phyloP scores from a whole-genome alignment of 2,797 vertebrate species.

The Diceros bicornis region DNA sequence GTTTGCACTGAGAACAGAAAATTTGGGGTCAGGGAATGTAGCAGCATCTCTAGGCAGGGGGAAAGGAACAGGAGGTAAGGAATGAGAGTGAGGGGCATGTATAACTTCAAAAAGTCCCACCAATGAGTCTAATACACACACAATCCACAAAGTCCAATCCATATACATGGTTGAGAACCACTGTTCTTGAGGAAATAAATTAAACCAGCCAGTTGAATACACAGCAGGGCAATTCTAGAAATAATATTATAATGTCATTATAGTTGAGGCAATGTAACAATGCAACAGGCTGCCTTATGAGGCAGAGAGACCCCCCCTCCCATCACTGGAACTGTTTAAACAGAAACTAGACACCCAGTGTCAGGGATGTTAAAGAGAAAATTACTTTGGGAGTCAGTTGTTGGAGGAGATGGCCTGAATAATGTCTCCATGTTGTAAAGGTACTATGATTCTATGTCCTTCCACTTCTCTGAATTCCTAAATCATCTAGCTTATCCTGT shows the following conservation, averaged over 20 bases:
- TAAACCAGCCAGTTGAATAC: neutral
- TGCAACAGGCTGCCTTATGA: neutral
- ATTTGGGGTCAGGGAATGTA: neutral
- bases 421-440: neutral
- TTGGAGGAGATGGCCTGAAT: neutral
- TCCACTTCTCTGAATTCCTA: constrained; percentile 11
- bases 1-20: constrained; percentile 42
- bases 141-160: neutral
- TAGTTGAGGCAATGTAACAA: constrained; percentile 25
- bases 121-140: neutral
- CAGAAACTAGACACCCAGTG: neutral
- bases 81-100: neutral
- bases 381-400: neutral
- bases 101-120: neutral
- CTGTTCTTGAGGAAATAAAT: constrained; percentile 21
- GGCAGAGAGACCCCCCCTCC: neutral
- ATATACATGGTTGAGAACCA: neutral
- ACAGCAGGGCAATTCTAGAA: neutral
- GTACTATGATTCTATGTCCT: neutral
- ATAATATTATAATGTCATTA: constrained; percentile 43
- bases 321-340: constrained; percentile 9
- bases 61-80: neutral
- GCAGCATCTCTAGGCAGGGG: neutral
- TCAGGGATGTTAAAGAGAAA: constrained; percentile 9
- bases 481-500: constrained; percentile 41